A percentile compares a stretch with the other conserved stretches of the same genome.
phyloP scores from a whole-genome alignment of 2,113 vertebrate genomes.

The Colistium nudipinnis region DNA sequence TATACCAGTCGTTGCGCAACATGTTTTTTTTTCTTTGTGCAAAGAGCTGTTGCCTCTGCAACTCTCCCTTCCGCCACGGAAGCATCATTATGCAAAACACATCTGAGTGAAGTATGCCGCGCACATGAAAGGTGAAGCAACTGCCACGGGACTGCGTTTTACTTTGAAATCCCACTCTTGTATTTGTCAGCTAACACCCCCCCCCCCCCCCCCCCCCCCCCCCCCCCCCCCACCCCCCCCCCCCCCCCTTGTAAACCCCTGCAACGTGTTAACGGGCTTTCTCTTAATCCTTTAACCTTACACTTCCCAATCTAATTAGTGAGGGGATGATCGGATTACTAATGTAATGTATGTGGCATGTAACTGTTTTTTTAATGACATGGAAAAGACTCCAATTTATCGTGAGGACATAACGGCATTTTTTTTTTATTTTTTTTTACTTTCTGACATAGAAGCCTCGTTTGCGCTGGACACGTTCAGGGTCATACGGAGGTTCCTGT shows the following conservation, averaged over 20 bases:
- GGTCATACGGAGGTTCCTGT: background rate
- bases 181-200: conserved; percentile 51
- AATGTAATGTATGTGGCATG: conserved; percentile 31
- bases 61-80: conserved; percentile 6
- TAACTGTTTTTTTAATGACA: conserved; percentile 7
- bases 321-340: conserved; percentile 38
- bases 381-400: background rate
- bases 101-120: conserved; percentile 23
- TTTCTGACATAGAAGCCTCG: background rate
- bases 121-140: conserved; percentile 42
- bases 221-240: conserved; percentile 10
- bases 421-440: background rate
- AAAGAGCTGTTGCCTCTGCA: conserved; percentile 23
- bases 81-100: conserved; percentile 43
- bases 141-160: conserved; percentile 45
- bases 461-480: background rate
- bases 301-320: conserved; percentile 42
- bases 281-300: conserved; percentile 48
- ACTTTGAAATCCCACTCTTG: conserved; percentile 50
- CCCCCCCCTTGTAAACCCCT: conserved; percentile 42
- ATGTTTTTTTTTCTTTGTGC: conserved; percentile 33
- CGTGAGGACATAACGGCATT: conserved; percentile 1
- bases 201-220: conserved; percentile 10
- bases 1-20: conserved; percentile 15
- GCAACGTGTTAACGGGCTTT: conserved; percentile 39